Evolutionary conservation across 2,113 vertebrate genomes (phyloP).

Genomic region (Saguinus midas): DNA sequence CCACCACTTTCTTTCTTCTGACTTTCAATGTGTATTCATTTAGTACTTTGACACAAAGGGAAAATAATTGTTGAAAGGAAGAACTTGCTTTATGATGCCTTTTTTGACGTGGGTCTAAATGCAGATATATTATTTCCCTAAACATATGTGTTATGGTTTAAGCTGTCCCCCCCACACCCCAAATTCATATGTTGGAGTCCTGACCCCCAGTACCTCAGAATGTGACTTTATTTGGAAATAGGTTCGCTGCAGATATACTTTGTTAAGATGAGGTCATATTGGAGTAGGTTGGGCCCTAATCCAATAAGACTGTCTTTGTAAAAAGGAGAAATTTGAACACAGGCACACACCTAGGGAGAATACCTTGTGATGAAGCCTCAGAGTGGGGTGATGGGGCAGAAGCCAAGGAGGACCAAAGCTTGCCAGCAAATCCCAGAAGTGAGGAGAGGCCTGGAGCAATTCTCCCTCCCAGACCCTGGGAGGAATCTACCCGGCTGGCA

Average conservation of each 20-base stretch:
- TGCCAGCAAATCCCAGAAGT: not conserved
- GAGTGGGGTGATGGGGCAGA: not conserved
- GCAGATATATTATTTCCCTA: not conserved
- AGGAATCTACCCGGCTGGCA: not conserved
- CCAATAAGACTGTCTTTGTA: not conserved
- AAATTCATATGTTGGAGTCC: not conserved
- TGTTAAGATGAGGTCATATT: not conserved
- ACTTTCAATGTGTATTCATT: conserved; percentile 34
- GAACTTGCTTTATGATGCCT: conserved; percentile 6
- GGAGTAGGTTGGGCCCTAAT: not conserved
- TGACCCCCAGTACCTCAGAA: not conserved
- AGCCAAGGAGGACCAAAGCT: not conserved
- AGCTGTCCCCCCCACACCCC: not conserved
- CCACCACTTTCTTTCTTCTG: not conserved
- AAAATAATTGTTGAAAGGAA: conserved; percentile 35
- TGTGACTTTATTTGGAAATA: not conserved
- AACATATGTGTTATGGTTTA: not conserved
- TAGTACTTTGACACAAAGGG: not conserved
- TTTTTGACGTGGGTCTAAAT: not conserved
- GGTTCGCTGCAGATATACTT: not conserved
- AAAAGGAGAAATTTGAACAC: not conserved
- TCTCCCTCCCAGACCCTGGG: not conserved
- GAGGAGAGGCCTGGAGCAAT: not conserved
- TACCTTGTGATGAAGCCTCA: not conserved
- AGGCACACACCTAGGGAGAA: not conserved